These are phyloP conservation scores for Dendrocopos noguchii DNA, from an alignment of 2,113 vertebrate species.

Conservation along the genomic window DNA sequence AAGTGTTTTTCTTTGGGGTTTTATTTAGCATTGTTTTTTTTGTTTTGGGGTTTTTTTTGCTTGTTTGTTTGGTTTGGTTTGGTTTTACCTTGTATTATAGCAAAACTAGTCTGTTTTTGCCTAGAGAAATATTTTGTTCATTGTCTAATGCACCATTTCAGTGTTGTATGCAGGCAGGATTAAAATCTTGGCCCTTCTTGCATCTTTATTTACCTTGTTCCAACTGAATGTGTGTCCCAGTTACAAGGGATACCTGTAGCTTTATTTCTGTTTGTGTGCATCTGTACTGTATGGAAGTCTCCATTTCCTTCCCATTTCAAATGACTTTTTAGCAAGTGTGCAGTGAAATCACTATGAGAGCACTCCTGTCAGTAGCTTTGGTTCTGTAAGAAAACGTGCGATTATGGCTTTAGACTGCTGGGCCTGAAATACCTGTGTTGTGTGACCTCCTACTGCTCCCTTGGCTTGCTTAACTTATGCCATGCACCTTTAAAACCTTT, in stretches of 20 bases:
- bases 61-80: too few species aligned
- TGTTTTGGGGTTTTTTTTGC: too few species aligned
- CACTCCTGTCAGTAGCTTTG: background rate
- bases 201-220: background rate
- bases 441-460: background rate
- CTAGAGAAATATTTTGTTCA: background rate
- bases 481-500: background rate
- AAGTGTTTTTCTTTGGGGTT: background rate
- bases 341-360: background rate
- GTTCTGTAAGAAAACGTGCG: background rate
- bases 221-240: background rate
- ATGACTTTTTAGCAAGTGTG: background rate
- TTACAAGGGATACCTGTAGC: background rate
- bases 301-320: background rate
- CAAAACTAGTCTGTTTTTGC: background rate
- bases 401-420: background rate
- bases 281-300: accelerated
- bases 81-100: background rate
- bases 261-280: background rate
- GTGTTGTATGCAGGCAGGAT: background rate
- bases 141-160: background rate
- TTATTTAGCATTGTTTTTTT: too few species aligned
- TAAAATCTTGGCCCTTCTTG: background rate
- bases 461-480: background rate
- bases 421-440: background rate